Base-by-base conservation (phyloP, 2,797 vertebrate genomes). In the Fistularia commersonii region DNA sequence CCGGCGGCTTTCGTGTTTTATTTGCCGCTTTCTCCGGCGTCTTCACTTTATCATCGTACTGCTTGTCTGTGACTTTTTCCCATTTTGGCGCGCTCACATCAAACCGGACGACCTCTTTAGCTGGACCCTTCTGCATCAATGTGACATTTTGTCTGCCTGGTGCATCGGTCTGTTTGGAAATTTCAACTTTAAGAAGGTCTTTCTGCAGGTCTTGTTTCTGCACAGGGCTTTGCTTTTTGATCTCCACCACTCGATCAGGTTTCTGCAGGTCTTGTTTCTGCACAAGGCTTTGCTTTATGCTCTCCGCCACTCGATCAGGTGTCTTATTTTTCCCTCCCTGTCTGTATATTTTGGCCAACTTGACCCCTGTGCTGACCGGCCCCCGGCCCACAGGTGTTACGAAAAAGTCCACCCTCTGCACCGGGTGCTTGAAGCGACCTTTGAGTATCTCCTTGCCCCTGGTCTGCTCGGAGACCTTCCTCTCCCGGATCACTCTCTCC, bases 401-500 rank as follows among this genome's bases (percentile, higher is more conserved):
- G 6, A 32, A 55, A 10, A 32, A 0, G 43, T 84, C 56, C 41
- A 74, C 57, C 64, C 44, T 78, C 49, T 81, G 71, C n/a, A 83
- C 43, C 0, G 85, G 88, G 56, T 86, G 42, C 57, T 49, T 81
- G 1, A 85, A 83, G 0, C 64, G 64, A 32, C 48, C 50, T 1
- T 54, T 69, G 6, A 50, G 8, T 8, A 48, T 3, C 53, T 71
- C 40, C 0, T 77, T 64, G 10, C 10, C 42, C 32, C 44, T 61
- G 47, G 55, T 7, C 51, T 60, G 69, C 11, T 32, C 74, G 3
- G 32, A 48, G 5, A 77, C 3, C 47, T 69, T 69, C 49, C 71
- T 78, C 1, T 90, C 90, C 57, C 77, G 73, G 0, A 86, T 41
- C 43, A 88, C 50, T 0, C 79, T 38, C 47, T 92, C 90, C 61